A percentile compares a stretch with the other conserved stretches of the same genome.
These are phyloP conservation scores for Gasterosteus aculeatus DNA, from an alignment of 2,113 vertebrate genomes.

Conservation along the genomic window DNA sequence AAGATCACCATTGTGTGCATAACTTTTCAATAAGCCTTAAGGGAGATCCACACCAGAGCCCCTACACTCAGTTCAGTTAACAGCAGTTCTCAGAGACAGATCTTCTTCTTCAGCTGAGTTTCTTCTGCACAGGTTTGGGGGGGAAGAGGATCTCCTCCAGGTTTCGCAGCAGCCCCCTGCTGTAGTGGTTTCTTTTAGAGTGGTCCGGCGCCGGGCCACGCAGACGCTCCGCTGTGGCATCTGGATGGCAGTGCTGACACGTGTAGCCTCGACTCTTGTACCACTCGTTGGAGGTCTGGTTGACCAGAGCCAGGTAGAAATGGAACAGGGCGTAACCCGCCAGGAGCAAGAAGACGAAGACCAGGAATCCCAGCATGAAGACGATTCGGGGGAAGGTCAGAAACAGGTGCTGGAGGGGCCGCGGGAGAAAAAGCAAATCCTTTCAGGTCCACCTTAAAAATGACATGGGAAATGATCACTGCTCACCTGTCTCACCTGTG, in stretches of 20 bases:
- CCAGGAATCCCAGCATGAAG: slow-evolving; percentile 92
- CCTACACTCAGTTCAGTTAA: background rate
- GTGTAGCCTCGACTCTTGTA: slow-evolving; percentile 76
- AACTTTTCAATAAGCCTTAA: background rate
- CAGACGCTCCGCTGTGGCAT: slow-evolving; percentile 35
- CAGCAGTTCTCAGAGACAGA: slow-evolving; percentile 2
- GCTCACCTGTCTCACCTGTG: slow-evolving; percentile 82
- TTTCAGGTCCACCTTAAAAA: background rate
- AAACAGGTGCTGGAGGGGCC: slow-evolving; percentile 88
- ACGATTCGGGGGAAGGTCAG: slow-evolving; percentile 92
- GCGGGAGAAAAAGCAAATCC: background rate
- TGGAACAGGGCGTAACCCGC: slow-evolving; percentile 87
- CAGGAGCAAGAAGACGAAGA: slow-evolving; percentile 86
- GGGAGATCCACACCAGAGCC: background rate
- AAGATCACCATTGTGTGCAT: background rate
- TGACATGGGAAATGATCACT: background rate
- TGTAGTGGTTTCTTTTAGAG: slow-evolving; percentile 81
- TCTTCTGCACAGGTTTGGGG: slow-evolving; percentile 44
- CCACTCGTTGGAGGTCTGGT: slow-evolving; percentile 96
- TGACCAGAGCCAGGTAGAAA: slow-evolving; percentile 86
- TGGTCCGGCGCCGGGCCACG: slow-evolving; percentile 59
- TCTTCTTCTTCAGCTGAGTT: slow-evolving; percentile 53
- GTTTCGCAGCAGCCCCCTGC: slow-evolving; percentile 84
- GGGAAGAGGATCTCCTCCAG: slow-evolving; percentile 88
- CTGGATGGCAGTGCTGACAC: slow-evolving; percentile 76